These are phyloP conservation scores for Lithophane leautieri DNA, from an alignment of 2,888 invertebrate species.

Conservation along the genomic window DNA sequence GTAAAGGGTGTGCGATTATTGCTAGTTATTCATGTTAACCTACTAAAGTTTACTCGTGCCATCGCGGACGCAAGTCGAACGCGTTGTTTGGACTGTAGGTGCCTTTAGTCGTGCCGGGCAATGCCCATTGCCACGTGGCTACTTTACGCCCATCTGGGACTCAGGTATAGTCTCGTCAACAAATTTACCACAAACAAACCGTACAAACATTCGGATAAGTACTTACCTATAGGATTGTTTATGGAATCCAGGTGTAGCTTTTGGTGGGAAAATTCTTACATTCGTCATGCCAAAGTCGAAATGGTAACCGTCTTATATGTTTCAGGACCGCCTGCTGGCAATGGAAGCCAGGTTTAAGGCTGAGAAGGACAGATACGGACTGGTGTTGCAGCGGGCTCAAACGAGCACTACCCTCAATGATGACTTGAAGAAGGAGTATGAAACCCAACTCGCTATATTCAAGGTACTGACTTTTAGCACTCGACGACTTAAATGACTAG, in stretches of 20 bases:
- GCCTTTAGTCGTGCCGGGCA: background rate
- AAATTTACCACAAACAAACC: background rate
- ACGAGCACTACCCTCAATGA: constrained; percentile 93
- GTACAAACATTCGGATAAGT: background rate
- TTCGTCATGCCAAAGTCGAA: background rate
- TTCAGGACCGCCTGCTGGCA: constrained; percentile 91
- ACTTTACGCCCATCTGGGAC: background rate
- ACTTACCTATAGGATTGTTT: background rate
- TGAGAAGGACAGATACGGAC: constrained; percentile 93
- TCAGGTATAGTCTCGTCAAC: background rate
- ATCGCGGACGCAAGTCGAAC: background rate
- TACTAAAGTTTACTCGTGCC: background rate
- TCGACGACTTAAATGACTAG: background rate
- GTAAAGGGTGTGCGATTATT: background rate
- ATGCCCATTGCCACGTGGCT: background rate
- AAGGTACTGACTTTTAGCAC: constrained; percentile 80
- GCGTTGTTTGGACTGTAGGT: background rate
- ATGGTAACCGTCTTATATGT: constrained; percentile 19
- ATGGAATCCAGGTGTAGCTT: background rate
- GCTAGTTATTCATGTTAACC: background rate
- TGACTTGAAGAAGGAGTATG: constrained; percentile 94
- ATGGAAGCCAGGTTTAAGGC: constrained; percentile 93
- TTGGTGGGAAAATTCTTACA: background rate
- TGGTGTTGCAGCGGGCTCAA: constrained; percentile 93
- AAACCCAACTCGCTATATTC: constrained; percentile 94